These are phyloP conservation scores for Rhizomys pruinosus DNA, from an alignment of 2,113 vertebrate genomes.

Conservation along the genomic window DNA sequence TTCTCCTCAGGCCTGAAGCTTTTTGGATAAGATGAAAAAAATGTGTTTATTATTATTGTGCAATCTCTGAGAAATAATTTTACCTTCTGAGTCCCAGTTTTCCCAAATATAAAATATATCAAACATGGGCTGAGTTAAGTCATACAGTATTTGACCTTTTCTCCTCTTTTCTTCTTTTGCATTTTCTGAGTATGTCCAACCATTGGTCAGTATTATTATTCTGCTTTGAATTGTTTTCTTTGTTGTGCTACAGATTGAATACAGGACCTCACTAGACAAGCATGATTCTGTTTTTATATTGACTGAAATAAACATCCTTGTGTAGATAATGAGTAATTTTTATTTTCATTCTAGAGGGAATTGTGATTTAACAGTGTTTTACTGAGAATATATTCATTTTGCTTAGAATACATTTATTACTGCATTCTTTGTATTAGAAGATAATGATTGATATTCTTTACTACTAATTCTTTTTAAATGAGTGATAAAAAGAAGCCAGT, in stretches of 20 bases:
- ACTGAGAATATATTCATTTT: constrained; percentile 40
- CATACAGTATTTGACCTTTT: not conserved
- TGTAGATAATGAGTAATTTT: not conserved
- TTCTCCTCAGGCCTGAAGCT: too few species aligned
- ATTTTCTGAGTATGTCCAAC: not conserved
- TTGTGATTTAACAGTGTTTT: not conserved
- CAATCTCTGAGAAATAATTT: not conserved
- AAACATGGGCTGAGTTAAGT: not conserved
- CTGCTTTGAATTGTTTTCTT: not conserved
- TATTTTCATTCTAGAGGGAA: constrained; percentile 19
- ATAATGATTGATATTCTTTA: constrained; percentile 10
- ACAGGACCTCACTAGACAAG: not conserved
- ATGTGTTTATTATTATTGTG: not conserved
- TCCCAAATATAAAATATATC: constrained; percentile 3
- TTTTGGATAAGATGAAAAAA: not conserved
- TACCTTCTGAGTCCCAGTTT: constrained; percentile 15
- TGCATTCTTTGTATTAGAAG: not conserved
- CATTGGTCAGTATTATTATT: constrained; percentile 29
- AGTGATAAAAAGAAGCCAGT: not conserved
- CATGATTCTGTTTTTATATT: constrained; percentile 35
- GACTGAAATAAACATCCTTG: not conserved
- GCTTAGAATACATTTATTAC: constrained; percentile 4
- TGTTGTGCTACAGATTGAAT: not conserved
- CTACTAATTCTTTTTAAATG: constrained; percentile 38
- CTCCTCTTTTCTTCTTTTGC: not conserved